Evolutionary conservation across 2,888 invertebrate species (phyloP), one percentile per base, ranked within the genome.

Genomic region (Eupeodes luniger): DNA sequence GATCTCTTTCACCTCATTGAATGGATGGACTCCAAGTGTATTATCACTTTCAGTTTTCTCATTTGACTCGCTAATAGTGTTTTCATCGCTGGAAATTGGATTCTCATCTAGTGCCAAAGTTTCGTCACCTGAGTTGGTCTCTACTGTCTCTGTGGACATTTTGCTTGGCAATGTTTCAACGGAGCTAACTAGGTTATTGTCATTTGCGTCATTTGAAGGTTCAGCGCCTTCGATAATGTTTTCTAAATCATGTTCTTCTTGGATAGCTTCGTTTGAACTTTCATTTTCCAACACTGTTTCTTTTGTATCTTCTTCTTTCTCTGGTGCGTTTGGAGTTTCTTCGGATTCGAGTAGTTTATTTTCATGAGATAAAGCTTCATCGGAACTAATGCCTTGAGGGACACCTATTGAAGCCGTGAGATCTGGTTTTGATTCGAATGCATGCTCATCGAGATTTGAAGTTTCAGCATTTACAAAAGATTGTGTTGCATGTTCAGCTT

Each of bases 31-130:
- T 81, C 70, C 83, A 79, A 85, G 44, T 49, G 74, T 40, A 40
- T 62, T 66, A 77, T 88, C 89, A 84, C 89, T 89, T 78, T 90
- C 89, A 67, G 51, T 84, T 81, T 86, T 85, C 53, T 78, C 87
- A 57, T 67, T 66, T 5, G 59, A 81, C 47, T 84, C 77, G 19
- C 7, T 70, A 47, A 76, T 77, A 27, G 27, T 27, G 67, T 89
- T 79, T 74, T 87, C 81, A 49, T 77, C 16, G 57, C 53, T 84
- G 11, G 76, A 61, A 81, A 76, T 79, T 70, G 59, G 75, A 59
- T 44, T 66, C n/a, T 70, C 62, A 27, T 81, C 27, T 34, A 64
- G 67, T 44, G 64, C 27, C 69, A 75, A 59, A 19, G 66, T 62
- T 57, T 83, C 61, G 61, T 89, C 80, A 82, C 53, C 72, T 53